Evolutionary conservation across 2,113 vertebrate species (phyloP).

Genomic region (Protobothrops flavoviridis): DNA sequence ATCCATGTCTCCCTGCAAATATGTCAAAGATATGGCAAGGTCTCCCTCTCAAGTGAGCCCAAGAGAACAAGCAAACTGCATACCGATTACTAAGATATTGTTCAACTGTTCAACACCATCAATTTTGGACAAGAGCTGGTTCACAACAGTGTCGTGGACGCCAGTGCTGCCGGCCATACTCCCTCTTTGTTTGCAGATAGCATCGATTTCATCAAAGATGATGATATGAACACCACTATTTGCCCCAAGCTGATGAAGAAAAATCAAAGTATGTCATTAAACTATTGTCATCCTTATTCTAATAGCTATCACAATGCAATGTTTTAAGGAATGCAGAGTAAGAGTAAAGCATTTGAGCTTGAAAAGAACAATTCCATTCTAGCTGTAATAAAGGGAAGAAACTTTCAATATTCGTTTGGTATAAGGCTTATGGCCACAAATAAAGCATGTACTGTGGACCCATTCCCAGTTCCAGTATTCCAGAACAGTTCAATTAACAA

Average conservation of each 20-base stretch:
- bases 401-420: not conserved
- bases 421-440: not conserved
- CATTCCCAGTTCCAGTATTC: not conserved
- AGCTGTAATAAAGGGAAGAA: not conserved
- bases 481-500: not conserved
- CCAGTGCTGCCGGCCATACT: conserved; percentile 97
- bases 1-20: not conserved
- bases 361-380: not conserved
- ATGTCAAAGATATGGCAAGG: not conserved
- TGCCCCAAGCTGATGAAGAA: conserved; percentile 80
- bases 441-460: not conserved
- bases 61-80: conserved; percentile 6
- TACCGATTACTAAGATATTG: conserved; percentile 97
- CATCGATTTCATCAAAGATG: conserved; percentile 97
- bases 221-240: conserved; percentile 98
- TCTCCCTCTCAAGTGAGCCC: not conserved
- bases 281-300: not conserved
- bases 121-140: conserved; percentile 96
- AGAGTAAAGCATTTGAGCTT: not conserved
- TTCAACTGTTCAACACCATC: conserved; percentile 97
- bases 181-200: conserved; percentile 97
- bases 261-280: not conserved
- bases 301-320: not conserved
- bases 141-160: conserved; percentile 95
- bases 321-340: not conserved